phyloP scores from a whole-genome alignment of 2,797 vertebrate genomes.

The Eutrigla gurnardus region DNA sequence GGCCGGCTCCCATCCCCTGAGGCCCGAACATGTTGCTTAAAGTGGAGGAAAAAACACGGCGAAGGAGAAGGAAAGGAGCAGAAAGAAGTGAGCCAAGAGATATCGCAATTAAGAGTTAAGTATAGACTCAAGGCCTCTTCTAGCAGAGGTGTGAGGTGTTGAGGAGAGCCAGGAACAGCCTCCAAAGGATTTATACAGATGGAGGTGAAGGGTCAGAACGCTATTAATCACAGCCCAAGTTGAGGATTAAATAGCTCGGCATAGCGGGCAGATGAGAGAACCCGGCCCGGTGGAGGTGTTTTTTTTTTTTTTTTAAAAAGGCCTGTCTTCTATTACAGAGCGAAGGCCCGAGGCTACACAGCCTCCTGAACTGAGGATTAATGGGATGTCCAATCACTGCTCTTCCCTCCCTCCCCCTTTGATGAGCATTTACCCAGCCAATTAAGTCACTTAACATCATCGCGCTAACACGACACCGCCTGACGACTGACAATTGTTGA shows the following conservation, averaged over 20 bases:
- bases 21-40: slow-evolving; percentile 66
- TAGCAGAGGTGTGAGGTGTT: slow-evolving; percentile 53
- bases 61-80: not conserved
- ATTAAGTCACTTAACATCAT: slow-evolving; percentile 55
- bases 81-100: slow-evolving; percentile 48
- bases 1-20: slow-evolving; percentile 73
- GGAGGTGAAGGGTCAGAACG: slow-evolving; percentile 80
- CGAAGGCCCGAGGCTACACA: slow-evolving; percentile 69
- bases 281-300: slow-evolving; percentile 72
- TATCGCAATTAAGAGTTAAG: slow-evolving; percentile 53
- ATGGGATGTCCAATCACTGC: slow-evolving; percentile 46
- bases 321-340: slow-evolving; percentile 85
- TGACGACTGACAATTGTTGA: slow-evolving; percentile 41
- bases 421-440: slow-evolving; percentile 35
- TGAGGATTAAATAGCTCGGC: slow-evolving; percentile 82
- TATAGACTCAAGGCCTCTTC: slow-evolving; percentile 15
- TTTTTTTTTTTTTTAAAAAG: slow-evolving; percentile 49
- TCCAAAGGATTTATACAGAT: slow-evolving; percentile 77
- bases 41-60: slow-evolving; percentile 40
- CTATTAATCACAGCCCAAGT: slow-evolving; percentile 83
- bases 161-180: slow-evolving; percentile 66
- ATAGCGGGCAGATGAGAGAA: slow-evolving; percentile 77
- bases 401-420: slow-evolving; percentile 7
- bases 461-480: slow-evolving; percentile 14
- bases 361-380: slow-evolving; percentile 65